Evolutionary conservation across 2,888 invertebrate species (phyloP).

Genomic region (Sympetrum striolatum): DNA sequence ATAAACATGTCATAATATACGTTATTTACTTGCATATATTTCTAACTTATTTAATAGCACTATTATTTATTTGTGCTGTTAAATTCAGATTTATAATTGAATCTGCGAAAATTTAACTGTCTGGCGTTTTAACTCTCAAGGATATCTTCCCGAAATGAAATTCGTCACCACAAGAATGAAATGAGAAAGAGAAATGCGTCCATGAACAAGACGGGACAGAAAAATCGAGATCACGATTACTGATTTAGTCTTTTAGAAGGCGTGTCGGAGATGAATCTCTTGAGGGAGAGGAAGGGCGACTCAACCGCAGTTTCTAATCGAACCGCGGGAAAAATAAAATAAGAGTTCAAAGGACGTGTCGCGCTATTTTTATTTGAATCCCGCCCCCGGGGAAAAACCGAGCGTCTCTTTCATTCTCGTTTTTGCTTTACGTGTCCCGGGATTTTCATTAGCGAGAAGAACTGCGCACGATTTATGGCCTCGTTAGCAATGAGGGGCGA

Average conservation of each 20-base stretch:
- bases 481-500: conserved; percentile 2
- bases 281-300: neutral
- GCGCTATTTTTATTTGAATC: neutral
- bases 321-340: neutral
- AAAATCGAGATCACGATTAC: too few relatives aligned
- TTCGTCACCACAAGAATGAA: neutral
- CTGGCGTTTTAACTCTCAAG: too few relatives aligned
- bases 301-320: neutral
- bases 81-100: too few relatives aligned
- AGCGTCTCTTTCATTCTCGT: neutral
- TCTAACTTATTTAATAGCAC: too few relatives aligned
- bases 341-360: neutral
- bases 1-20: too few relatives aligned
- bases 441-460: conserved; percentile 1
- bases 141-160: neutral
- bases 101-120: too few relatives aligned
- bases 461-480: conserved; percentile 15
- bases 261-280: neutral
- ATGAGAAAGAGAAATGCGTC: too few relatives aligned
- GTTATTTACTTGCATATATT: too few relatives aligned
- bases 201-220: too few relatives aligned
- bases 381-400: neutral
- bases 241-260: neutral
- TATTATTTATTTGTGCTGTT: too few relatives aligned
- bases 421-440: neutral